Percentiles rank a stretch among this genome's conserved stretches.
phyloP scores from a whole-genome alignment of 2,888 invertebrate genomes.

The Apamea anceps region DNA sequence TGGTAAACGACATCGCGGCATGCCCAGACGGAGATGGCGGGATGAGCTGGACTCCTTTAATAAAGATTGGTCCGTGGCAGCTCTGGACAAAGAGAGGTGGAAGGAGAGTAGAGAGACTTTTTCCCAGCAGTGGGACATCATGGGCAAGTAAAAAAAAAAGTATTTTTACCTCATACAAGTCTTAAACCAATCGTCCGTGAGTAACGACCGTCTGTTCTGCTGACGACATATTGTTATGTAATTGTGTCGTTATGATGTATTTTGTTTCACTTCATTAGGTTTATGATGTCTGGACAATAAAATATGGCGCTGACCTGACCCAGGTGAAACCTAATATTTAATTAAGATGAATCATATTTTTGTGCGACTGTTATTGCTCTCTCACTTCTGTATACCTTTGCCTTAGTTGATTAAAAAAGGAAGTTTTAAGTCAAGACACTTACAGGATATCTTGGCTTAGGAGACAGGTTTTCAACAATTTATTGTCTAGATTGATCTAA shows the following conservation, averaged over 20 bases:
- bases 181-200: constrained; percentile 27
- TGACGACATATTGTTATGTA: constrained; percentile 51
- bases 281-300: constrained; percentile 50
- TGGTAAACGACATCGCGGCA: too few relatives aligned
- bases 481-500: not conserved
- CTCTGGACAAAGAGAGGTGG: not conserved
- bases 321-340: constrained; percentile 12
- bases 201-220: constrained; percentile 45
- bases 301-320: constrained; percentile 10
- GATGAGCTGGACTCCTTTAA: not conserved
- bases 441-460: not conserved
- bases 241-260: constrained; percentile 34
- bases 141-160: not conserved
- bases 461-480: not conserved
- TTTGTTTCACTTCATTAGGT: constrained; percentile 31
- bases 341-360: not conserved
- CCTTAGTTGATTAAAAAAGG: not conserved
- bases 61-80: not conserved
- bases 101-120: not conserved
- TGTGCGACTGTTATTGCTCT: not conserved
- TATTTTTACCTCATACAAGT: not conserved
- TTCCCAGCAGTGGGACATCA: not conserved
- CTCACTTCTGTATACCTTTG: not conserved
- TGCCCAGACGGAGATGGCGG: not conserved
- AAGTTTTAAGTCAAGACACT: not conserved